phyloP scores from a whole-genome alignment of 1,140 invertebrate species.

The Goniozus legneri region DNA sequence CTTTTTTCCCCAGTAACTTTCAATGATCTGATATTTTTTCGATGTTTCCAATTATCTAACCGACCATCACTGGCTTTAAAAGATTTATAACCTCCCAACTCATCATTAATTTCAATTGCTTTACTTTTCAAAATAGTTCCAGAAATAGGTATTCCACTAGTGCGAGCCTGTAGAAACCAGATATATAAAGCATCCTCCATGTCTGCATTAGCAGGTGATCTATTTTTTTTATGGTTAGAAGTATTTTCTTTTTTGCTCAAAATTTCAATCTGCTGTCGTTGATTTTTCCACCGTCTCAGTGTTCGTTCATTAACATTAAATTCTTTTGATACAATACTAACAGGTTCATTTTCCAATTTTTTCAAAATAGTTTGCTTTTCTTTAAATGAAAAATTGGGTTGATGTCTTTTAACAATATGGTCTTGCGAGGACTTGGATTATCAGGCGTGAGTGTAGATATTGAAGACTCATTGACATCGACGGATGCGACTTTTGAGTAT shows the following conservation, averaged over 20 bases:
- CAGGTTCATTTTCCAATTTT: background rate
- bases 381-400: background rate
- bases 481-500: too few species aligned
- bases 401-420: too few species aligned
- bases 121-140: conserved; percentile 14
- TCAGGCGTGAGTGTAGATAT: too few species aligned
- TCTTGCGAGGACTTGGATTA: too few species aligned
- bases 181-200: conserved; percentile 14
- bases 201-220: conserved; percentile 9
- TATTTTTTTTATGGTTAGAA: conserved; percentile 10
- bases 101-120: conserved; percentile 13
- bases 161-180: conserved; percentile 11
- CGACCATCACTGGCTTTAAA: conserved; percentile 15
- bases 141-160: conserved; percentile 10
- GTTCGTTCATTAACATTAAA: background rate
- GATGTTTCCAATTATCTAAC: conserved; percentile 10
- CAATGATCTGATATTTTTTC: conserved; percentile 16
- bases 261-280: background rate
- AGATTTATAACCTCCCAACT: conserved; percentile 8
- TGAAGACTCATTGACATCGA: too few species aligned
- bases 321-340: background rate
- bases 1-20: conserved; percentile 22
- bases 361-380: background rate
- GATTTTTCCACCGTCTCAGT: background rate
- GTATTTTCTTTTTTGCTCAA: background rate